Conservation (phyloP, 2,113 vertebrate species). For the Monarcha castaneiventris region DNA sequence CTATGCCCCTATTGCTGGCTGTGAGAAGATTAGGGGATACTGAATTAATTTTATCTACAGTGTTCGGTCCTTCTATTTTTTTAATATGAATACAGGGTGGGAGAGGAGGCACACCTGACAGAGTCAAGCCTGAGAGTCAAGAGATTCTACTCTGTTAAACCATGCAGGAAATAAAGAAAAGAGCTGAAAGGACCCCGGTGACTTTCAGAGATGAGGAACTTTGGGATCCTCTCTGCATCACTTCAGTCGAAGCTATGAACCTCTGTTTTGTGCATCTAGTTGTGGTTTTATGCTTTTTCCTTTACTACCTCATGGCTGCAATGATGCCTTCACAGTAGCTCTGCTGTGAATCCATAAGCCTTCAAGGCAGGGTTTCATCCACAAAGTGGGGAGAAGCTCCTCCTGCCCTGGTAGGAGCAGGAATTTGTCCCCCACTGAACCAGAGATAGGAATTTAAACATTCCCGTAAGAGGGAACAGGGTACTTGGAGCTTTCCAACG, state of each 20-base stretch:
- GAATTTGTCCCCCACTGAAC: not conserved
- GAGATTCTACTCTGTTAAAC: not conserved
- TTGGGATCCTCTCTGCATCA: not conserved
- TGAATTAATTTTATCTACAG: not conserved
- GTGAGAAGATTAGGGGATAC: not conserved
- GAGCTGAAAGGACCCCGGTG: not conserved
- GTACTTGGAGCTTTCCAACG: not conserved
- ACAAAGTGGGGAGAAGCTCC: not conserved
- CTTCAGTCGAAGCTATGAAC: not conserved
- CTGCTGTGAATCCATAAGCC: not conserved
- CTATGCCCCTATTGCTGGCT: not conserved
- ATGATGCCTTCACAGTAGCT: not conserved
- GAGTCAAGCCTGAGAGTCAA: not conserved
- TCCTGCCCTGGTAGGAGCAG: not conserved
- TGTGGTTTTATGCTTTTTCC: not conserved
- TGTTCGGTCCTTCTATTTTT: not conserved
- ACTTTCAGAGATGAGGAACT: not conserved
- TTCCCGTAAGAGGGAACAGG: not conserved
- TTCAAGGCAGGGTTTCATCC: not conserved
- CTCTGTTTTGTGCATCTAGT: not conserved
- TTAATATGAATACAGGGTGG: not conserved
- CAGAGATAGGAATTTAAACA: fast-evolving
- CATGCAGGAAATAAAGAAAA: not conserved
- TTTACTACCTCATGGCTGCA: not conserved
- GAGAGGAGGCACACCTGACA: not conserved